Base-by-base conservation (phyloP, 2,888 invertebrate genomes). In the Caenorhabditis japonica region DNA sequence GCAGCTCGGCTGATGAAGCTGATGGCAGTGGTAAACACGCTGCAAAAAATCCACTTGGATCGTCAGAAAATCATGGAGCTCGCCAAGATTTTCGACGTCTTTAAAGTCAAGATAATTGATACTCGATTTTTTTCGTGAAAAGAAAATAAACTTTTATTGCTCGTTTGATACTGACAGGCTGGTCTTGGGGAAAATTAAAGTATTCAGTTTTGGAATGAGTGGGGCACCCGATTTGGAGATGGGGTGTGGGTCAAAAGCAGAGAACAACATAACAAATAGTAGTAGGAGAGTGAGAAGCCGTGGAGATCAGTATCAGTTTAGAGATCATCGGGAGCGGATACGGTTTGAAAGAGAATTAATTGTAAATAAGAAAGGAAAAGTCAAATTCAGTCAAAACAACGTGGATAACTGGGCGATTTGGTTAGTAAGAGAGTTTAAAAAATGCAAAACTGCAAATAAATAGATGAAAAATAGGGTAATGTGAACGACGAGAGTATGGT, bases 1-100 rank as follows among this genome's bases (percentile, higher is more conserved):
- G 80, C 80, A 1, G 69, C 60, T 10, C 36, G 80, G 53, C 70
- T 80, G 8, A 75, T 77, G 56, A 72, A 75, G 49, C 34, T 80
- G 38, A 80, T 80, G 80, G 39, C 55, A 2, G 68, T 76, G 33
- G 62, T 77, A 8, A 73, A 79, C 51, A 70, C 66, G 15, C 51
- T 80, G 13, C 77, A 80, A 56, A 61, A 41, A 47, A 60, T 68
- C n/a, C 74, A 74, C n/a, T 19, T 51, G 30, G 68, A 74, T 19
- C 46, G 68, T 4, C 46, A 61, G 53, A 69, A 68, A 27, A 41
- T 74, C 12, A 21, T 74, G 55, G 68, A 74, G n/a, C 44, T 74
- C 12, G 74, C 68, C 3, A 60, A 56, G 39, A 43, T 74, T 34
- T 74, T 74, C 53, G 68, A 74, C 25, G 62, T 74, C 23, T 74